These are phyloP conservation scores for Stenotaenia linearis DNA, from an alignment of 2,888 invertebrate species.

Conservation along the genomic window DNA sequence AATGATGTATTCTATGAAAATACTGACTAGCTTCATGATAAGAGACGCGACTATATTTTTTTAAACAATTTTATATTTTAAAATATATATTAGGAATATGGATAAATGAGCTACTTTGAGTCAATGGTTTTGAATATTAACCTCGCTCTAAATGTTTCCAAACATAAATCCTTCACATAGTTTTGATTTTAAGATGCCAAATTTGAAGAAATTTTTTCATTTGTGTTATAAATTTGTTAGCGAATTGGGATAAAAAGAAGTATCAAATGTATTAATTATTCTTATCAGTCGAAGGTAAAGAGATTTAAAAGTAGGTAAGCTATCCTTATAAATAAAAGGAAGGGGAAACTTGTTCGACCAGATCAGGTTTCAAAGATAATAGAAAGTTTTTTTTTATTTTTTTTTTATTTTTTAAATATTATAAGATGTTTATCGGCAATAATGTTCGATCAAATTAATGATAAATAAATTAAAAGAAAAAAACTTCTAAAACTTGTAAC, in stretches of 20 bases:
- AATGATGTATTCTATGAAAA: background rate
- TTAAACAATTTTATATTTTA: too few relatives aligned
- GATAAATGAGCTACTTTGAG: background rate
- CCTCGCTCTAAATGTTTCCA: background rate
- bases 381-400: background rate
- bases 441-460: background rate
- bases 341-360: constrained; percentile 1
- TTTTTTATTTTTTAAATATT: background rate
- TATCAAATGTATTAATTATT: background rate
- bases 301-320: background rate
- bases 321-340: background rate
- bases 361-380: background rate
- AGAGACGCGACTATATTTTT: too few relatives aligned
- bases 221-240: background rate
- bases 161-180: background rate
- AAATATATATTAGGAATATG: too few relatives aligned
- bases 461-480: too few relatives aligned
- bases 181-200: background rate
- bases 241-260: background rate
- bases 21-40: background rate
- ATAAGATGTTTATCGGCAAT: background rate
- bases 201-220: background rate
- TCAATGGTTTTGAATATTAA: background rate
- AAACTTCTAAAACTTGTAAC: too few relatives aligned
- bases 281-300: background rate